A percentile compares a stretch with the other conserved stretches of the same genome.
Conservation (phyloP, 2,797 vertebrate genomes). For the Chelidonichthys spinosus region DNA sequence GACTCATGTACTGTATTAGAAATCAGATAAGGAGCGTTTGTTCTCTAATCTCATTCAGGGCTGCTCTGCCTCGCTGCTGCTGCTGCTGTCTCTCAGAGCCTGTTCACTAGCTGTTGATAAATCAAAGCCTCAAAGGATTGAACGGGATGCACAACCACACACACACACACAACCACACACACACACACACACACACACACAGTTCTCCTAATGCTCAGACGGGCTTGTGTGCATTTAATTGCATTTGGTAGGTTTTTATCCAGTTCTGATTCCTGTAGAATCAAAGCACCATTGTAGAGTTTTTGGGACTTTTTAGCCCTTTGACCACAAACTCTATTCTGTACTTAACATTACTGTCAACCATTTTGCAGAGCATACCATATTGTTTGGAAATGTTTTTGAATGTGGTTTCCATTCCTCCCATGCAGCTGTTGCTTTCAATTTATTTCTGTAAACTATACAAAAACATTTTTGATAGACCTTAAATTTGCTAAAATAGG, state of each 20-base stretch:
- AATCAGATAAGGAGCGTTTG: conserved; percentile 61
- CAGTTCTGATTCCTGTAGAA: not conserved
- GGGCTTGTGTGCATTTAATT: conserved; percentile 24
- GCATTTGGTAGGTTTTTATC: not conserved
- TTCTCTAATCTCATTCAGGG: conserved; percentile 52
- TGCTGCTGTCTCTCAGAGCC: conserved; percentile 26
- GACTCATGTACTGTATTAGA: conserved; percentile 42
- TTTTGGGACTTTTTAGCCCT: not conserved
- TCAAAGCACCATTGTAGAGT: not conserved
- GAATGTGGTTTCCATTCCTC: not conserved
- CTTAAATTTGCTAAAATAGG: not conserved
- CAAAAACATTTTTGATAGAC: not conserved
- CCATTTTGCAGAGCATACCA: not conserved
- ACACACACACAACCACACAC: not conserved
- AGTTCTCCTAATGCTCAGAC: conserved; percentile 6
- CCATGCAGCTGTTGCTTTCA: not conserved
- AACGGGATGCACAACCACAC: conserved; percentile 17
- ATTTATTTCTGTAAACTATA: not conserved
- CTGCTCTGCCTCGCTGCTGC: conserved; percentile 51
- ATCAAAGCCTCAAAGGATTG: conserved; percentile 29
- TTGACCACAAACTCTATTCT: not conserved
- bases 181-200: conserved; percentile 10
- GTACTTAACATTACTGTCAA: not conserved
- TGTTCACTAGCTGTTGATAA: conserved; percentile 29
- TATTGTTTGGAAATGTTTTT: not conserved